Base-by-base conservation (phyloP, 2,797 vertebrate species). In the Pangasius macronema region DNA sequence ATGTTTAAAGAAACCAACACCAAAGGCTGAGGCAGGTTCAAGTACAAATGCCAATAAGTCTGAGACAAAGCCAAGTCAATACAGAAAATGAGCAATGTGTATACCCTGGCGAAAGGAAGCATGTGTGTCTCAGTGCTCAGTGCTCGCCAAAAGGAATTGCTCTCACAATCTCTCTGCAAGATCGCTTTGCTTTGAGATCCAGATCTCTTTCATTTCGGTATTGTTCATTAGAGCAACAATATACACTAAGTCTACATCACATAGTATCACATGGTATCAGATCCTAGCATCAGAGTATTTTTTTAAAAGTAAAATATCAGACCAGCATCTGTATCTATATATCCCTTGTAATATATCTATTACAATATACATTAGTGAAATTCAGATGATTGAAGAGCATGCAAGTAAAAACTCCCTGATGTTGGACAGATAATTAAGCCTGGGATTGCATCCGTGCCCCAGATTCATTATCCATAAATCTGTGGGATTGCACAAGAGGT, bases 351-450 rank as follows among this genome's bases (percentile, higher is more conserved):
- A n/a, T n/a, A n/a, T n/a, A 55, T 11, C 1, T 49, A 39, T 33
- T 33, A 22, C 8, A 39, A 27, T 24, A 57, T 16, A 75, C 36
- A 42, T 61, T 39, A 10, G 13, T 20, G 16, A 67, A 51, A 33
- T 33, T n/a, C 27, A 75, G 53, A 75, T 1, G 14, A 75, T n/a
- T 49, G 22, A 85, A 72, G 30, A 70, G 65, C n/a, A 51, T 8
- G 46, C 65, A 22, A 61, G 27, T 10, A 46, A 72, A 42, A 59
- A 30, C 36, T 59, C 53, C 36, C 55, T 30, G 36, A 63, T 30
- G 55, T 30, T 75, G 27, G 55, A 42, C 16, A 75, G 84, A 85
- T 85, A 76, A 85, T 85, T 61, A 85, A 61, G 9, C 27, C 24
- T 10, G 70, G 33, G 67, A 73, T 84, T 84, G 33, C 11, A 27